A percentile compares a stretch with the other conserved stretches of the same genome.
Evolutionary conservation across 2,797 vertebrate species (phyloP).

Genomic region (Lophotriccus pileatus): DNA sequence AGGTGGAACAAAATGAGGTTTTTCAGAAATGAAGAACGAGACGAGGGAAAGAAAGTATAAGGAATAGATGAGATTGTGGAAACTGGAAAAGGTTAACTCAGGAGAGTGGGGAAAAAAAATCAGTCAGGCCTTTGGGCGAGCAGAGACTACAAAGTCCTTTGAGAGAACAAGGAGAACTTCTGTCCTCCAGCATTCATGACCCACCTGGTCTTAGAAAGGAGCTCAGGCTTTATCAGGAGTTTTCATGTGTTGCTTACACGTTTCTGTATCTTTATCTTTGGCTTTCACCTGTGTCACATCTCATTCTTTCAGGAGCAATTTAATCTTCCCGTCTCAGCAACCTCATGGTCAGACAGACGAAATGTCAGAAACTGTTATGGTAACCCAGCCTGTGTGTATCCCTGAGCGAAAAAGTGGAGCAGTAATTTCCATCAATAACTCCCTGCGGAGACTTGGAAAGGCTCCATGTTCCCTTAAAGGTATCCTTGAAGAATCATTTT

Average conservation of each 20-base stretch:
- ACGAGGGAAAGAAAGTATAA: neutral
- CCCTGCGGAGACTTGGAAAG: constrained; percentile 7
- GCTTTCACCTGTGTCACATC: constrained; percentile 46
- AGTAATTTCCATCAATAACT: constrained; percentile 48
- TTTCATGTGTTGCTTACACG: neutral
- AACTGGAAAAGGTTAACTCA: neutral
- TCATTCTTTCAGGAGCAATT: constrained; percentile 33
- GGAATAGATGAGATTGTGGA: neutral
- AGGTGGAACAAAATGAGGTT: neutral
- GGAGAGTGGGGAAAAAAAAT: neutral
- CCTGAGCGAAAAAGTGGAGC: neutral
- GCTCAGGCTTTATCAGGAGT: neutral
- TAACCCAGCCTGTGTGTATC: neutral
- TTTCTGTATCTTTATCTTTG: constrained; percentile 7
- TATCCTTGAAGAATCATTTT: constrained; percentile 56
- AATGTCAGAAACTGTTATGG: constrained; percentile 62
- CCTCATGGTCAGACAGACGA: constrained; percentile 47
- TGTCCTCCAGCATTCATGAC: neutral
- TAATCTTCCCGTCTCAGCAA: constrained; percentile 49
- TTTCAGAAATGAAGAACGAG: neutral
- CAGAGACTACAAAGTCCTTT: neutral
- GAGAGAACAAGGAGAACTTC: neutral
- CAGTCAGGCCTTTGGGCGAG: neutral
- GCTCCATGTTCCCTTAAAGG: constrained; percentile 12
- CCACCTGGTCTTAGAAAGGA: neutral